These are phyloP conservation scores for Synchiropus splendidus DNA, from an alignment of 2,113 vertebrate genomes.

Conservation along the genomic window DNA sequence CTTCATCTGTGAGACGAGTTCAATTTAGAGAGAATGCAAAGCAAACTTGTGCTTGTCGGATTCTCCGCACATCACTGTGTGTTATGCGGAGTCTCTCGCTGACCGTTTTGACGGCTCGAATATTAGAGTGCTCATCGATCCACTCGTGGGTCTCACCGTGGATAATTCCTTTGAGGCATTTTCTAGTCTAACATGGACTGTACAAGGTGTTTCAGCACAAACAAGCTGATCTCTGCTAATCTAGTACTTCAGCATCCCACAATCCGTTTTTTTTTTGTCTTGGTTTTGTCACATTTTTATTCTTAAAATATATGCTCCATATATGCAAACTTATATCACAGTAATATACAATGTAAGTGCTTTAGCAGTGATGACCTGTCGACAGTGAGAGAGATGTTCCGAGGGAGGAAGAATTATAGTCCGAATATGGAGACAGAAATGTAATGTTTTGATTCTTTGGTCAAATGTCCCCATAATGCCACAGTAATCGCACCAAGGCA, in stretches of 20 bases:
- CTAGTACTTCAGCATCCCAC: slow-evolving; percentile 29
- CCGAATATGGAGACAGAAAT: slow-evolving; percentile 27
- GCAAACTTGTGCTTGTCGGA: slow-evolving; percentile 54
- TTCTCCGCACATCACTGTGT: slow-evolving; percentile 35
- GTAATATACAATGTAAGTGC: slow-evolving; percentile 74
- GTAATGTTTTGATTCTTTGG: slow-evolving; percentile 56
- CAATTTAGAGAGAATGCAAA: too few species aligned
- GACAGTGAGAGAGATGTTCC: too few species aligned
- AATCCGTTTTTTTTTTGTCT: slow-evolving; percentile 35
- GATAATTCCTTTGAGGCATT: slow-evolving; percentile 38
- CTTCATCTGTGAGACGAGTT: too few species aligned
- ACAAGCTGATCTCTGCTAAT: slow-evolving; percentile 35
- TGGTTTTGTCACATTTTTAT: slow-evolving; percentile 58
- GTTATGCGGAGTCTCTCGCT: slow-evolving; percentile 47
- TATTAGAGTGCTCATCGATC: too few species aligned
- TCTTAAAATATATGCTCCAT: slow-evolving; percentile 68
- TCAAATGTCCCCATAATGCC: slow-evolving; percentile 62
- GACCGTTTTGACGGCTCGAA: slow-evolving; percentile 10
- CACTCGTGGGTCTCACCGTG: too few species aligned
- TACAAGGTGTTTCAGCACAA: slow-evolving; percentile 49
- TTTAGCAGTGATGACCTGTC: slow-evolving; percentile 49
- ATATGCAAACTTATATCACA: slow-evolving; percentile 69
- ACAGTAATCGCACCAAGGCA: slow-evolving; percentile 14
- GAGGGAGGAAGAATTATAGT: slow-evolving; percentile 40
- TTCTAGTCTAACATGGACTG: slow-evolving; percentile 42